These are phyloP conservation scores for Oligia fasciuncula DNA, from an alignment of 2,888 invertebrate species.

Conservation along the genomic window DNA sequence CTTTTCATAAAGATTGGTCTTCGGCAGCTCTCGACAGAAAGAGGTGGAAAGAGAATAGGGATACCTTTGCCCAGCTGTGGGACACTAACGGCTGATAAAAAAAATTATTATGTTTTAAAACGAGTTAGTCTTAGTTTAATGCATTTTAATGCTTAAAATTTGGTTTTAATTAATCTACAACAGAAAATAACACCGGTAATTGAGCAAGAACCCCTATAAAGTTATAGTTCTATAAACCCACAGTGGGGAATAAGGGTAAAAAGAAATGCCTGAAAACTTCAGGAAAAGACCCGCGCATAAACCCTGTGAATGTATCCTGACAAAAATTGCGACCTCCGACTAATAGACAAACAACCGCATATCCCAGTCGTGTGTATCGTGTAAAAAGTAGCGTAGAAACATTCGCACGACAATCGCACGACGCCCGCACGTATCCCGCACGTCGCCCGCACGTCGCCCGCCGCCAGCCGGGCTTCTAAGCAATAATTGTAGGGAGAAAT, in stretches of 20 bases:
- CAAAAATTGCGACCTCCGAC: background rate
- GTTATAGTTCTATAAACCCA: background rate
- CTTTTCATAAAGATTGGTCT: background rate
- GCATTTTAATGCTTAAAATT: background rate
- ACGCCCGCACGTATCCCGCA: conserved; percentile 41
- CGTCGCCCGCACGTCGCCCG: conserved; percentile 46
- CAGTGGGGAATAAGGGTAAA: background rate
- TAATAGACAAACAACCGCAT: conserved; percentile 16
- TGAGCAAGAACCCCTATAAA: background rate
- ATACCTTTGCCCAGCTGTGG: background rate
- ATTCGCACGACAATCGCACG: conserved; percentile 59
- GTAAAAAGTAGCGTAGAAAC: conserved; percentile 57
- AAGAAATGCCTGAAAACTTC: background rate
- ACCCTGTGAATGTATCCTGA: background rate
- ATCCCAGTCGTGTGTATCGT: conserved; percentile 30
- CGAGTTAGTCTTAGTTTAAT: too few species aligned
- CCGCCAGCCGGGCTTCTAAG: conserved; percentile 80
- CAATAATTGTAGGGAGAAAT: conserved; percentile 89
- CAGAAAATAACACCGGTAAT: background rate
- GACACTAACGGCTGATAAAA: too few species aligned
- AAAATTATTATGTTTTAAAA: background rate
- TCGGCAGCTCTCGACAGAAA: background rate
- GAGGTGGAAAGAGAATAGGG: background rate
- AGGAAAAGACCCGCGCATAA: background rate
- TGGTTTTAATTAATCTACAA: background rate